Conservation (phyloP, 1,140 invertebrate species). For the Pseudomyrmex dendroicus region DNA sequence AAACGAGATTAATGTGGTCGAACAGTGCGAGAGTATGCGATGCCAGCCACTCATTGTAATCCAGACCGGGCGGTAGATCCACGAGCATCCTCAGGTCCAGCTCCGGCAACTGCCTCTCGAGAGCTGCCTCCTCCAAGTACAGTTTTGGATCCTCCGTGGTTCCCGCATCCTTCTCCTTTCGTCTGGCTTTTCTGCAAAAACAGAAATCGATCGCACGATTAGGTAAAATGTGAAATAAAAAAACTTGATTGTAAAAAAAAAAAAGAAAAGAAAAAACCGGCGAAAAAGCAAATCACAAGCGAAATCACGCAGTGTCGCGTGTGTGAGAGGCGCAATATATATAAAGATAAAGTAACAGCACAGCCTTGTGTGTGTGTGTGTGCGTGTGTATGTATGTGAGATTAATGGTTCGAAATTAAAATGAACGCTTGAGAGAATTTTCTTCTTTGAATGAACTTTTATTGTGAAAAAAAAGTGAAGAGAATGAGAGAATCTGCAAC, state of each 20-base stretch:
- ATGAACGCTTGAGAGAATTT: conserved; percentile 2
- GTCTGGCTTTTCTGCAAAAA: conserved; percentile 95
- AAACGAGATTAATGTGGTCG: conserved; percentile 98
- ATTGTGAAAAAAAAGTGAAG: not conserved
- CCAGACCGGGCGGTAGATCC: conserved; percentile 95
- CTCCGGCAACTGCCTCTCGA: conserved; percentile 96
- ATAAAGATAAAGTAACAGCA: conserved; percentile 32
- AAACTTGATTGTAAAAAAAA: not conserved
- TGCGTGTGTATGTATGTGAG: not conserved
- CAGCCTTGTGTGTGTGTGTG: not conserved
- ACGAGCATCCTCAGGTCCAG: conserved; percentile 96
- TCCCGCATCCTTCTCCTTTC: conserved; percentile 96
- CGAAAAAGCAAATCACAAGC: conserved; percentile 47
- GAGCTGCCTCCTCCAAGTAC: conserved; percentile 96
- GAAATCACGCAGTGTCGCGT: conserved; percentile 19
- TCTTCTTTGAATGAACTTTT: conserved; percentile 1
- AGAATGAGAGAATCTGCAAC: not conserved
- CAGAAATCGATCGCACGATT: conserved; percentile 22
- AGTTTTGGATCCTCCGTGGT: conserved; percentile 95
- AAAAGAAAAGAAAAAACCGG: not conserved
- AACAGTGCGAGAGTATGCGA: conserved; percentile 99
- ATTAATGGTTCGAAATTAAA: conserved; percentile 43
- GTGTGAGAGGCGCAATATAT: conserved; percentile 8
- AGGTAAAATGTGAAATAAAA: not conserved
- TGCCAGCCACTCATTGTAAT: conserved; percentile 99